Conservation (phyloP, 2,797 vertebrate genomes). For the Phrynocephalus forsythii region DNA sequence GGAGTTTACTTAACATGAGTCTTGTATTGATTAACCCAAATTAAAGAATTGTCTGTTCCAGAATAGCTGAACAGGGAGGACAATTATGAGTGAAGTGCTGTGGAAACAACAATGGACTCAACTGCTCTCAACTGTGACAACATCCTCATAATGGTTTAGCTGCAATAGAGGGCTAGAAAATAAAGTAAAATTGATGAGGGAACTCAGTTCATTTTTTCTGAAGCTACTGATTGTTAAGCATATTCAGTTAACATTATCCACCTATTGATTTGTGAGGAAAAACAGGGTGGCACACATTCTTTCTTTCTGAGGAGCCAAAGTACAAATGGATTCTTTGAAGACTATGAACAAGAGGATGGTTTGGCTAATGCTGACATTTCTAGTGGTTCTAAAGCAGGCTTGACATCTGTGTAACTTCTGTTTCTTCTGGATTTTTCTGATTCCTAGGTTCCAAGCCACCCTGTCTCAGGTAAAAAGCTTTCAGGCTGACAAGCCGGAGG, state of each 20-base stretch:
- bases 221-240: constrained; percentile 63
- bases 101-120: constrained; percentile 40
- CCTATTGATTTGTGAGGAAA: constrained; percentile 34
- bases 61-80: constrained; percentile 54
- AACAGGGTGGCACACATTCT: constrained; percentile 25
- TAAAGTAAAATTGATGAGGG: constrained; percentile 69
- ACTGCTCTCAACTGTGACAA: constrained; percentile 54
- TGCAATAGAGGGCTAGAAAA: constrained; percentile 62
- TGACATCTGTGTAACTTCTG: neutral
- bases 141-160: constrained; percentile 52
- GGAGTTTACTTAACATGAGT: constrained; percentile 34
- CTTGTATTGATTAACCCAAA: constrained; percentile 47
- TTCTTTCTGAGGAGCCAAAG: constrained; percentile 65
- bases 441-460: neutral
- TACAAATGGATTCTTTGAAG: constrained; percentile 55
- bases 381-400: neutral
- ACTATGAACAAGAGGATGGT: neutral
- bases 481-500: neutral
- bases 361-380: neutral
- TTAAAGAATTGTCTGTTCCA: constrained; percentile 45
- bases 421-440: neutral
- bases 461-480: neutral
- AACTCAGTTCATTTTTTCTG: constrained; percentile 62
- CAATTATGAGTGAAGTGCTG: constrained; percentile 49
- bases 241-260: constrained; percentile 50